Base-by-base conservation (phyloP, 2,113 vertebrate genomes). In the Carollia perspicillata region DNA sequence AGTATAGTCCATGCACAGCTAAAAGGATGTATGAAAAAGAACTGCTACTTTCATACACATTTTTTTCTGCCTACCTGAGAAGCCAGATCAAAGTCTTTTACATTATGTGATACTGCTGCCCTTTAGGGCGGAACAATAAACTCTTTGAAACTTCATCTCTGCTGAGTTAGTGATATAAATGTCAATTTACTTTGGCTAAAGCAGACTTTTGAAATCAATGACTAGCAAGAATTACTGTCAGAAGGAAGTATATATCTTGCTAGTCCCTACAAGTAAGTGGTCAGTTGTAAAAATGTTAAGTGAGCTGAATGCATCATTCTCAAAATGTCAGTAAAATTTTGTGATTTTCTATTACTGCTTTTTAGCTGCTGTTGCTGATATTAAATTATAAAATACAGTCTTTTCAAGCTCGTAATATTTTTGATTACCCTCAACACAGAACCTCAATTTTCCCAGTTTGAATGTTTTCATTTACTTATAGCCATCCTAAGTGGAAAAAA, bases 151-250 rank as follows among this genome's bases (percentile, higher is more conserved):
- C 89, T 86, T 87, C 63, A 92, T 92, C 69, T 37, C 71, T 95
- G 35, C 84, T 95, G 84, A 72, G 23, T 87, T 92, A 96, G 89
- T 75, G 68, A 89, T 91, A 97, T 84, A 95, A 96, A 97, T 90
- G 71, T 93, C 97, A 96, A 84, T 96, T 96, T 95, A 58, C 75
- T 92, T 95, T 91, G 96, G 53, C 44, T 95, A 51, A 97, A 94
- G 58, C 90, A 58, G 58, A 94, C 44, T 93, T 96, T 87, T 93
- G 51, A 95, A 97, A 94, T 97, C 92, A 97, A 96, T 96, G 95
- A 96, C 96, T 96, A 95, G 14, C 42, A 93, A 97, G 33, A 63
- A 95, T 95, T 94, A 93, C 71, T 89, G 78, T 84, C 68, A 89
- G 47, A 92, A 68, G 84, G 66, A 97, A 77, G 8, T 74, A 30